These are phyloP conservation scores for Pachyseris speciosa DNA, from an alignment of 64 coral and sea anemone species.

Conservation along the genomic window DNA sequence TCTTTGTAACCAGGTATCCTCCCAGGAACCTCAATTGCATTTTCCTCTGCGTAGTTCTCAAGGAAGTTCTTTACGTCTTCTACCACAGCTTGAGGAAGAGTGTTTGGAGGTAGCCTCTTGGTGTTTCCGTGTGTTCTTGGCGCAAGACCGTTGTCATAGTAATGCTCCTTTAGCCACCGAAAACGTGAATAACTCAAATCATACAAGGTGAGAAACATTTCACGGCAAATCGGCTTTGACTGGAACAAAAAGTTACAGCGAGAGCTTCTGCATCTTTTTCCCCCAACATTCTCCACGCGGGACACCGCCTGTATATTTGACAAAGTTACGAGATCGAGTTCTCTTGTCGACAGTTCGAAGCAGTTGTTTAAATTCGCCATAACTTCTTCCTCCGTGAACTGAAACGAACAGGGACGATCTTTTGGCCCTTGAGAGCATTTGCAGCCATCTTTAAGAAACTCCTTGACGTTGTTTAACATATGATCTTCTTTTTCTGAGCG, in stretches of 20 bases:
- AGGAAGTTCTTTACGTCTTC: constrained; percentile 17
- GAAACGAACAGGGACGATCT: not conserved
- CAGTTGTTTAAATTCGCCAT: constrained; percentile 11
- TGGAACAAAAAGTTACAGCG: constrained; percentile 31
- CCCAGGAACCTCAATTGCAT: constrained; percentile 29
- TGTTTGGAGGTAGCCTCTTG: constrained; percentile 2
- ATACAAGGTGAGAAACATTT: constrained; percentile 37
- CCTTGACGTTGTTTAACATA: not conserved
- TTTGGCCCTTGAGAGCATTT: not conserved
- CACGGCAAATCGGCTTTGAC: constrained; percentile 30
- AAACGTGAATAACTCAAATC: constrained; percentile 30
- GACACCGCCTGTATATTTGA: not conserved
- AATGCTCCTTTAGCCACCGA: constrained; percentile 38
- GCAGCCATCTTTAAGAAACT: constrained; percentile 26
- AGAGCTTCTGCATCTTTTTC: not conserved
- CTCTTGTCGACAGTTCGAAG: constrained; percentile 29
- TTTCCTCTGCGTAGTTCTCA: constrained; percentile 46
- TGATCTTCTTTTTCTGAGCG: not conserved
- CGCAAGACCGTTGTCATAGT: constrained; percentile 6
- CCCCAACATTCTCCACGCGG: not conserved
- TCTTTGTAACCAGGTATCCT: constrained; percentile 54
- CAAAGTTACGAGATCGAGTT: constrained; percentile 37
- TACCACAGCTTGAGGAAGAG: not conserved
- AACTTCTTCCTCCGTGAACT: constrained; percentile 15
- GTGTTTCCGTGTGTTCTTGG: not conserved